phyloP scores from a whole-genome alignment of 2,888 invertebrate genomes.

The Eupithecia exiguata region DNA sequence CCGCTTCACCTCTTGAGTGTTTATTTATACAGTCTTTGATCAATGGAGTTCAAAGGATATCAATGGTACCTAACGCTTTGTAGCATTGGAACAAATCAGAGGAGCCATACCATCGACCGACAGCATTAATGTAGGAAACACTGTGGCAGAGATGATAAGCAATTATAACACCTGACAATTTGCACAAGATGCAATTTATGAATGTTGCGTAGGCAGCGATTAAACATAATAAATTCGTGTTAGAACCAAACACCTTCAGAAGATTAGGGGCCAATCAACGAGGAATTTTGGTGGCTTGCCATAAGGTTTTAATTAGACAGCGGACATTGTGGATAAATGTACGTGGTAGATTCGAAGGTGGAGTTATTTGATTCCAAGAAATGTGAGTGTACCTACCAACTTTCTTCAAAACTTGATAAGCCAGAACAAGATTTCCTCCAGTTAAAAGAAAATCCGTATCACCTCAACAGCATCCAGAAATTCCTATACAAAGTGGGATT shows the following conservation, averaged over 20 bases:
- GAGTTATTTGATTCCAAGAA: too few species aligned
- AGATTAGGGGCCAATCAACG: neutral
- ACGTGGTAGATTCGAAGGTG: too few species aligned
- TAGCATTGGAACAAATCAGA: neutral
- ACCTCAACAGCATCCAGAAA: slow-evolving; percentile 14
- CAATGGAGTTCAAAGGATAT: slow-evolving; percentile 18
- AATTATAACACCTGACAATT: neutral
- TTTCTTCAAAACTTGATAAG: too few species aligned
- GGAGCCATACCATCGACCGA: neutral
- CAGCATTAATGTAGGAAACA: neutral
- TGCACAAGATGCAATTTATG: too few species aligned
- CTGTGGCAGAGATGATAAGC: neutral
- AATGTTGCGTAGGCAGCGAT: neutral
- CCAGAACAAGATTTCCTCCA: too few species aligned
- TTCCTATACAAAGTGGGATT: slow-evolving; percentile 24
- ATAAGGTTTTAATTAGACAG: too few species aligned
- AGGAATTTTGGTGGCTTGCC: neutral
- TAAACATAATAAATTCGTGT: neutral
- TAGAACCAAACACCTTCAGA: neutral
- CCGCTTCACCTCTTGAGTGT: slow-evolving; percentile 18
- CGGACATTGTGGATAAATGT: too few species aligned
- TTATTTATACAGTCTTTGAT: slow-evolving; percentile 16
- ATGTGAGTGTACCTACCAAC: too few species aligned
- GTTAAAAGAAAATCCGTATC: neutral
- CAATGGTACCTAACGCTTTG: neutral